These are phyloP conservation scores for Colinus virginianus DNA, from an alignment of 2,113 vertebrate species.

Conservation along the genomic window DNA sequence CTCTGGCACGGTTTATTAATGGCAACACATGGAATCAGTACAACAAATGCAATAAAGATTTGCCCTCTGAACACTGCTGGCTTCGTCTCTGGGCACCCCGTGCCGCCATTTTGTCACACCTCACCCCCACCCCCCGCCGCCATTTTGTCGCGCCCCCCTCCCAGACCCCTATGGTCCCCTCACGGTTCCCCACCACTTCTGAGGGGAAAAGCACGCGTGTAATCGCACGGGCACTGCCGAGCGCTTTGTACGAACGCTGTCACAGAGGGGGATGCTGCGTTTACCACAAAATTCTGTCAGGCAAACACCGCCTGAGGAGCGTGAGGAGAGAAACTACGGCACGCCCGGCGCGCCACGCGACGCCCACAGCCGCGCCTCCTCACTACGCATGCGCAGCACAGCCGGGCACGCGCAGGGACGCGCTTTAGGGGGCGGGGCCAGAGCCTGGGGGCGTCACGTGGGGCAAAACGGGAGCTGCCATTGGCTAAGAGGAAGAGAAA, in stretches of 20 bases:
- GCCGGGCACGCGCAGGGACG: no score
- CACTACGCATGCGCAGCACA: not conserved
- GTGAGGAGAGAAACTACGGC: rapidly evolving
- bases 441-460: not conserved
- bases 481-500: rapidly evolving
- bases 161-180: not conserved
- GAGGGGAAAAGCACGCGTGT: not conserved
- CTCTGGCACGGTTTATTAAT: not conserved
- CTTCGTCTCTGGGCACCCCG: not conserved
- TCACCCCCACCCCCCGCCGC: not conserved
- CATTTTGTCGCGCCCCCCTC: not conserved
- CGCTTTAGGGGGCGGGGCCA: not conserved
- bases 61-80: not conserved
- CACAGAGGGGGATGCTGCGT: rapidly evolving
- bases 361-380: rapidly evolving
- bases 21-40: not conserved
- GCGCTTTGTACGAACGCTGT: rapidly evolving
- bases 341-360: rapidly evolving
- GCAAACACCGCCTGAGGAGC: rapidly evolving
- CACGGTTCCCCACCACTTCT: not conserved
- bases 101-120: not conserved
- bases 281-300: rapidly evolving
- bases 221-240: rapidly evolving
- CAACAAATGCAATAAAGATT: not conserved
- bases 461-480: rapidly evolving